Conservation (phyloP, 2,113 vertebrate species). For the Macroglossus sobrinus region DNA sequence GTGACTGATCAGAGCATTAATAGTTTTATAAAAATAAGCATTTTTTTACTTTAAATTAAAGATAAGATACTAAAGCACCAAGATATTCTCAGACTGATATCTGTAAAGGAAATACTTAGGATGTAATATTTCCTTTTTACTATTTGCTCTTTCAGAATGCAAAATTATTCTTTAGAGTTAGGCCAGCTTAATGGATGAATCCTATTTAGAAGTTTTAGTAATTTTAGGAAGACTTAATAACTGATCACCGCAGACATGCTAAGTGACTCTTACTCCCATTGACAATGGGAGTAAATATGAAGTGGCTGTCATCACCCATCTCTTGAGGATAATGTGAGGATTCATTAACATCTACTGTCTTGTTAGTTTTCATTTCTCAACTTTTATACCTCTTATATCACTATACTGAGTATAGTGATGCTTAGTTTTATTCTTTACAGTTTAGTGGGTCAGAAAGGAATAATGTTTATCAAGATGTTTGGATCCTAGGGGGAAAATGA, state of each 20-base stretch:
- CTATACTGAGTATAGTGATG: background rate
- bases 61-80: background rate
- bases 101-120: background rate
- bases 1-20: background rate
- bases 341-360: background rate
- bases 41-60: constrained; percentile 17
- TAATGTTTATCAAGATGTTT: background rate
- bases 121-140: background rate
- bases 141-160: background rate
- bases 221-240: background rate
- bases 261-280: background rate
- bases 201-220: background rate
- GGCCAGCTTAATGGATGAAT: background rate
- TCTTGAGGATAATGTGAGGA: background rate
- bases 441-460: background rate
- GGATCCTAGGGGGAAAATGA: background rate
- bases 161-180: background rate
- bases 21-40: background rate
- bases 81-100: background rate
- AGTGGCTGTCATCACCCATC: background rate
- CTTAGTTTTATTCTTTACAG: background rate
- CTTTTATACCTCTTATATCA: background rate
- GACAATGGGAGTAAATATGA: background rate
- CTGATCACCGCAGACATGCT: background rate
- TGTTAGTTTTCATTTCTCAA: background rate